Evolutionary conservation across 2,888 invertebrate species (phyloP), one percentile per base, ranked within the genome.

Genomic region (Disparrhopalites patrizii): DNA sequence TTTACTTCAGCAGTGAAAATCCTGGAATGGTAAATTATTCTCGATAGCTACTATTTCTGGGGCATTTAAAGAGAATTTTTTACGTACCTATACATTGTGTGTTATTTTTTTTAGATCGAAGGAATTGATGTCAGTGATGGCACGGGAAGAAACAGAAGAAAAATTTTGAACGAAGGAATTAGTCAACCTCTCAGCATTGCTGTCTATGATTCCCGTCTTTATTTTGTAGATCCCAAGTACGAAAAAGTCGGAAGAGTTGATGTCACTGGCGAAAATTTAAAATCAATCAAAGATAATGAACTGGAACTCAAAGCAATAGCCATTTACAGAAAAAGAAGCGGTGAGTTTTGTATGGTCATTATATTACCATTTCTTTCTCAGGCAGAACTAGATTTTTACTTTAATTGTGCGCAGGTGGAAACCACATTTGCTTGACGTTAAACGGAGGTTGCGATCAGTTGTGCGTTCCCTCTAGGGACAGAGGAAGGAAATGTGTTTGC

Each of bases 371-470:
- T 40, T 40, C 10, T 10, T 18, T 8, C 15, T 43, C 47, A 5
- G n/a, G n/a, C 47, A n/a, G n/a, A 43, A 13, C 20, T 43, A 43
- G 1, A 31, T 60, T 23, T 31, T 10, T 31, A 25, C 13, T 61
- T 1, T 50, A 56, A 31, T 23, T 3, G 15, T 18, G 47, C 18
- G 15, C n/a, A 63, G 64, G 30, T 13, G 57, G 66, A 1, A 62
- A 88, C 70, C 95, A 96, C 80, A 93, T 93, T 0, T 95, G 96
- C 78, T 28, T 25, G 28, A 83, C 82, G 31, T 87, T 85, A 73
- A 96, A 97, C 76, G 98, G 97, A 0, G 92, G 90, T 1, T 99
- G 99, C 79, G 90, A 90, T 69, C 98, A 99, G 75, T 84, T 99
- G 33, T 99, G 99, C 79, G 84, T 99, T 23, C 96, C 97, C 0